Evolutionary conservation across 1,140 invertebrate genomes (phyloP).

Genomic region (Lepidurus packardi): DNA sequence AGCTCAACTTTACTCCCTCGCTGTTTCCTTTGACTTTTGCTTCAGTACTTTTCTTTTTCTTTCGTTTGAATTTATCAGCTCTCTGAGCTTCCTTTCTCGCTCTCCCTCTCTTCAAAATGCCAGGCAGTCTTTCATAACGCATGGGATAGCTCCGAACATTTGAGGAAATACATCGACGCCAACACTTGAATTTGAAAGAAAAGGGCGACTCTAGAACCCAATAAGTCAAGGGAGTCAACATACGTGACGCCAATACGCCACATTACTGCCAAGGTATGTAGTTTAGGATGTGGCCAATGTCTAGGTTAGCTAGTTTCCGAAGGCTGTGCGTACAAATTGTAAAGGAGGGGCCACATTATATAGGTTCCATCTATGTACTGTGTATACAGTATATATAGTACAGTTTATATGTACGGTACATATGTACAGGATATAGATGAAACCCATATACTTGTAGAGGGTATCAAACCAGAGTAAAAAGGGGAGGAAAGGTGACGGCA

Average conservation of each 20-base stretch:
- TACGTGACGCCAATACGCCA: neutral
- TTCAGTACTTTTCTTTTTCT: neutral
- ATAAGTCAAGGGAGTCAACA: neutral
- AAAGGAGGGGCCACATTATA: too few species aligned
- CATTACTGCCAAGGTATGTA: neutral
- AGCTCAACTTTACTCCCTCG: neutral
- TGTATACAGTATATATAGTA: too few species aligned
- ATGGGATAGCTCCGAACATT: neutral
- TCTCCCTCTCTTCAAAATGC: neutral
- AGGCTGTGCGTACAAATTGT: too few species aligned
- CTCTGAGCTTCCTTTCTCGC: neutral
- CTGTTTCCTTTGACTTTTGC: conserved; percentile 2
- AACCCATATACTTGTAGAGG: neutral
- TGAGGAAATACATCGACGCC: neutral
- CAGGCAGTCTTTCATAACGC: conserved; percentile 8
- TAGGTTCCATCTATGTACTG: too few species aligned
- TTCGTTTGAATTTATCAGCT: neutral
- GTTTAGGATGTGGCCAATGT: neutral
- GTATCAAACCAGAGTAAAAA: neutral
- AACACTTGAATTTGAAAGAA: conserved; percentile 11
- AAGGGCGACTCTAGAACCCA: neutral
- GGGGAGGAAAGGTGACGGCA: neutral
- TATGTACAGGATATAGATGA: neutral
- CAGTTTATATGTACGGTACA: too few species aligned
- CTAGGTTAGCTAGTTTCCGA: neutral